Percentiles rank a stretch among this genome's conserved stretches.
Evolutionary conservation across 2,797 vertebrate genomes (phyloP).

Genomic region (Mycteria americana): DNA sequence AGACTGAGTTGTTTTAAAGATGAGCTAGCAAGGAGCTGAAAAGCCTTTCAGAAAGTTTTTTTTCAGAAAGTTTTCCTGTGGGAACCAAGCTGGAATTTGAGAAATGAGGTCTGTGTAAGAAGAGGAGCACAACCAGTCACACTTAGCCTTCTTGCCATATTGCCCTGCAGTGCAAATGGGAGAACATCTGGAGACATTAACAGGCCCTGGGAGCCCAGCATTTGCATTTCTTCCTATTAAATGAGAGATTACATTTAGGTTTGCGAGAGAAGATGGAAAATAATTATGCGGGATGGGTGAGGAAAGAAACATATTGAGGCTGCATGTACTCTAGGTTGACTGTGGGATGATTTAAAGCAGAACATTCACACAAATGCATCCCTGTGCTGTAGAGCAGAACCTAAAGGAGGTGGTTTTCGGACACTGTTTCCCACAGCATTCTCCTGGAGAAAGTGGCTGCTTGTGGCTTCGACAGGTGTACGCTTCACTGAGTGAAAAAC

Average conservation of each 20-base stretch:
- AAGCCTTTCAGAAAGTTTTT: background rate
- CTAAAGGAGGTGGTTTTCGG: background rate
- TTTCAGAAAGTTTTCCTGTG: background rate
- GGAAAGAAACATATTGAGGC: background rate
- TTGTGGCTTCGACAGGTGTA: background rate
- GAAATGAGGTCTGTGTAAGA: background rate
- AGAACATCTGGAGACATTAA: background rate
- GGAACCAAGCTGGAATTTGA: background rate
- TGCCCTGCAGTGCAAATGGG: background rate
- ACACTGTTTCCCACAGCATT: background rate
- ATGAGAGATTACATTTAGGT: background rate
- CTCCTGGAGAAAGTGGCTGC: background rate
- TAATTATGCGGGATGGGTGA: background rate
- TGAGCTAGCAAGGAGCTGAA: background rate
- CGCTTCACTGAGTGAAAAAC: background rate
- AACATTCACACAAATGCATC: background rate
- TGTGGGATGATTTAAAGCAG: background rate
- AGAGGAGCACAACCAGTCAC: background rate
- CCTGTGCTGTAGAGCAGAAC: background rate
- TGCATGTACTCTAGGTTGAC: background rate
- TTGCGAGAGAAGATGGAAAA: background rate
- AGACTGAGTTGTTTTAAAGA: background rate
- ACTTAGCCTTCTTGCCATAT: background rate
- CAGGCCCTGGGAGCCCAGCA: background rate
- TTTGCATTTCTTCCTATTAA: background rate